A percentile compares a stretch with the other conserved stretches of the same genome.
Conservation (phyloP, 2,888 invertebrate genomes). For the Xylophagus ater region DNA sequence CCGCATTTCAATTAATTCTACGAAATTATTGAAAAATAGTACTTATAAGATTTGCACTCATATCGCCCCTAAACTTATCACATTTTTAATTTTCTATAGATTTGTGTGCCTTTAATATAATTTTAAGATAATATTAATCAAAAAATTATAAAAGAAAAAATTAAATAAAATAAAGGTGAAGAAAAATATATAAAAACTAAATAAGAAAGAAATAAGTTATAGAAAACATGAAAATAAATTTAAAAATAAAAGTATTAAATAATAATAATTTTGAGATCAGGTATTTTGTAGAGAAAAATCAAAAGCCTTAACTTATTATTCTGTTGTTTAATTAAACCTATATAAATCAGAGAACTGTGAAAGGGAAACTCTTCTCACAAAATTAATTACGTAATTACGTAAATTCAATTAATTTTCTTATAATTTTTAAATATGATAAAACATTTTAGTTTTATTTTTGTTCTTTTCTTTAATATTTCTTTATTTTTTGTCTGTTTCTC, state of each 20-base stretch:
- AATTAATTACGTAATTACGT: slow-evolving; percentile 1
- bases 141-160: too few relatives aligned
- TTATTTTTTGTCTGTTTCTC: slow-evolving; percentile 3
- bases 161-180: too few relatives aligned
- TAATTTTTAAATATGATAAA: not conserved
- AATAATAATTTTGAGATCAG: slow-evolving; percentile 12
- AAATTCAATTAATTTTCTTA: not conserved
- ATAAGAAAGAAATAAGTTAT: slow-evolving; percentile 1
- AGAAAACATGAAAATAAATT: not conserved
- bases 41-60: too few relatives aligned
- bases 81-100: not conserved
- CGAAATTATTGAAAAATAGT: not conserved
- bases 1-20: not conserved
- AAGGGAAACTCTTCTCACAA: slow-evolving; percentile 65
- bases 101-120: slow-evolving; percentile 7
- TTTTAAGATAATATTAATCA: too few relatives aligned
- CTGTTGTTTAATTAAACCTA: too few relatives aligned
- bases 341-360: slow-evolving; percentile 65
- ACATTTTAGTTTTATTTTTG: slow-evolving; percentile 15
- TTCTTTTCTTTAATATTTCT: slow-evolving; percentile 2
- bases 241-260: slow-evolving; percentile 11
- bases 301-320: not conserved
- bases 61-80: too few relatives aligned
- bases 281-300: slow-evolving; percentile 3
- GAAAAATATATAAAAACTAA: too few relatives aligned